Percentiles rank a stretch among this genome's conserved stretches.
phyloP scores from a whole-genome alignment of 2,113 vertebrate genomes.

The Bubalus kerabau region DNA sequence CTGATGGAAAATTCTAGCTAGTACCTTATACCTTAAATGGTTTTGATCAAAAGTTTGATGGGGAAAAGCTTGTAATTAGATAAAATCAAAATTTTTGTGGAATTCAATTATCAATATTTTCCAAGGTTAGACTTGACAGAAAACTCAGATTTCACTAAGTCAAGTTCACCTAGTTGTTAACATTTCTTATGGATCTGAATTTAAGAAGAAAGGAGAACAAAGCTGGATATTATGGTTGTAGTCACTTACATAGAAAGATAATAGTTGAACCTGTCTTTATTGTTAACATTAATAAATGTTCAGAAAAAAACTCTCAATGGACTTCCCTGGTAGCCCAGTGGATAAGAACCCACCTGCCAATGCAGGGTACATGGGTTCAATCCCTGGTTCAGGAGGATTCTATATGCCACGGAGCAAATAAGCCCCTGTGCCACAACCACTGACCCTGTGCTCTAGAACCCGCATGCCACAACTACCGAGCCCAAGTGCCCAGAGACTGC shows the following conservation, averaged over 20 bases:
- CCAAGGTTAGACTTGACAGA: neutral
- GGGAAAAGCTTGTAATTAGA: neutral
- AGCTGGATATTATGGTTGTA: neutral
- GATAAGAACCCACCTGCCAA: neutral
- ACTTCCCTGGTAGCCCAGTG: neutral
- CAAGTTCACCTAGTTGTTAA: neutral
- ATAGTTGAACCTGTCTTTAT: neutral
- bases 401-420: neutral
- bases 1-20: neutral
- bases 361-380: neutral
- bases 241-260: neutral
- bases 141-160: neutral
- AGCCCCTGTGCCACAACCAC: neutral
- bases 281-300: neutral
- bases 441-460: neutral
- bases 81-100: neutral
- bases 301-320: neutral
- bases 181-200: neutral
- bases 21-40: neutral
- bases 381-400: neutral
- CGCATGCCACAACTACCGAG: accelerated
- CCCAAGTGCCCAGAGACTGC: neutral
- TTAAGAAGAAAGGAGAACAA: neutral
- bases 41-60: neutral
- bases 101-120: neutral